A percentile compares a stretch with the other conserved stretches of the same genome.
phyloP scores from a whole-genome alignment of 2,888 invertebrate genomes.

The Noctua pronuba region DNA sequence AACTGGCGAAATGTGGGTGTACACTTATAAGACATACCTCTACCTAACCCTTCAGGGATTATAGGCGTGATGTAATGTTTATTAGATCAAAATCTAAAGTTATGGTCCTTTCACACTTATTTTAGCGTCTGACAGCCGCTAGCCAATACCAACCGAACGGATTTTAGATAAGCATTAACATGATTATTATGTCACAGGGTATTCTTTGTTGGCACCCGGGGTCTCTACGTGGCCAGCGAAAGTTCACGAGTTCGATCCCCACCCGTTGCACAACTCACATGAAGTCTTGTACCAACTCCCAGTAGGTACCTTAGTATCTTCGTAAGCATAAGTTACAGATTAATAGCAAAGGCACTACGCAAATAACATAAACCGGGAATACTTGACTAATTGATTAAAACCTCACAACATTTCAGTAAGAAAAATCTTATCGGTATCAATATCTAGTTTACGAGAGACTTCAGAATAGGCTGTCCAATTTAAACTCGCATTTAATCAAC shows the following conservation, averaged over 20 bases:
- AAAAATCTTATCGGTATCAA: background rate
- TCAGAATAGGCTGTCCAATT: background rate
- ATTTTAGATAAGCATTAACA: background rate
- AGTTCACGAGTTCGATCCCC: background rate
- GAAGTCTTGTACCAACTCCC: background rate
- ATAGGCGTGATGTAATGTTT: no score
- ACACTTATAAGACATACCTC: no score
- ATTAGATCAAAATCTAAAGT: background rate
- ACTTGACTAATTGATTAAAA: background rate
- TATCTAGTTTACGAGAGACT: background rate
- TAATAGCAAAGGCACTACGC: background rate
- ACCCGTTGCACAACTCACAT: background rate
- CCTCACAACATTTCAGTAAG: background rate
- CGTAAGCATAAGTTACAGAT: background rate
- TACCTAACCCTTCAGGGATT: no score
- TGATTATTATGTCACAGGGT: background rate
- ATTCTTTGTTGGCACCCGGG: no score
- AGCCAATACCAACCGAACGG: background rate
- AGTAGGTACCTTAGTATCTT: no score
- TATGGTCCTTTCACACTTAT: background rate
- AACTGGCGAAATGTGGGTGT: no score
- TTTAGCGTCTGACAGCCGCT: background rate
- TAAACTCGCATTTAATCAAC: constrained; percentile 34
- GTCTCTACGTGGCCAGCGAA: background rate
- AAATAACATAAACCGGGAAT: background rate